A percentile compares a stretch with the other conserved stretches of the same genome.
phyloP scores from a whole-genome alignment of 1,140 invertebrate genomes.

The Neoseiulus cucumeris region DNA sequence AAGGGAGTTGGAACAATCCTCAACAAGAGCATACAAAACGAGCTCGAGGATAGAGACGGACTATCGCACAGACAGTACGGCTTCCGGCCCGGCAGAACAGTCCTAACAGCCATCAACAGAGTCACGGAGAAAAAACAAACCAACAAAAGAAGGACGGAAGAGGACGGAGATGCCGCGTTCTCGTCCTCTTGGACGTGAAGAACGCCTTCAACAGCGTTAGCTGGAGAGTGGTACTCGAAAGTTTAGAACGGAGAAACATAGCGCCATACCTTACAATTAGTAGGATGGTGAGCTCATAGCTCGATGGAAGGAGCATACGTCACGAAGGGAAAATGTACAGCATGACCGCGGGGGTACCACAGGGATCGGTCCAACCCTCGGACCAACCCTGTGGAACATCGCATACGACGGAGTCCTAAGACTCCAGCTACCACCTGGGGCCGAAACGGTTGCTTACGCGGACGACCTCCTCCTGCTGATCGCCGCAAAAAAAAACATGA shows the following conservation, averaged over 20 bases:
- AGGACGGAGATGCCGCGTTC: too few species aligned
- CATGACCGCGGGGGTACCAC: neutral
- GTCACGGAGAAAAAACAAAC: neutral
- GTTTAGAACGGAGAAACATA: neutral
- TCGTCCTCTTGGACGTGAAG: neutral
- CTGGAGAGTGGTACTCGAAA: neutral
- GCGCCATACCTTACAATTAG: neutral
- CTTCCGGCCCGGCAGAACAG: neutral
- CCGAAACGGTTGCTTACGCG: neutral
- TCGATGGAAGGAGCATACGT: neutral
- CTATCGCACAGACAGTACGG: neutral
- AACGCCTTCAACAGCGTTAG: neutral
- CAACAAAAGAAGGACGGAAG: too few species aligned
- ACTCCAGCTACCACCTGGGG: neutral
- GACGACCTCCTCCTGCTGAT: constrained; percentile 8
- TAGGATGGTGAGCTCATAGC: neutral
- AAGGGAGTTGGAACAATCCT: neutral
- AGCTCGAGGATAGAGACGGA: neutral
- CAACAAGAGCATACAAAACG: neutral
- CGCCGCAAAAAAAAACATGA: neutral
- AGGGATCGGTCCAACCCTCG: neutral
- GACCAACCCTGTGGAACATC: too few species aligned
- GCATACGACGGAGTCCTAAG: neutral
- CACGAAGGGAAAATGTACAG: neutral
- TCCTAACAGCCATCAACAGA: neutral